A percentile compares a stretch with the other conserved stretches of the same genome.
phyloP scores from a whole-genome alignment of 37 sponge, comb jelly and placozoan species.

The Halisarca cf. caerulea region DNA sequence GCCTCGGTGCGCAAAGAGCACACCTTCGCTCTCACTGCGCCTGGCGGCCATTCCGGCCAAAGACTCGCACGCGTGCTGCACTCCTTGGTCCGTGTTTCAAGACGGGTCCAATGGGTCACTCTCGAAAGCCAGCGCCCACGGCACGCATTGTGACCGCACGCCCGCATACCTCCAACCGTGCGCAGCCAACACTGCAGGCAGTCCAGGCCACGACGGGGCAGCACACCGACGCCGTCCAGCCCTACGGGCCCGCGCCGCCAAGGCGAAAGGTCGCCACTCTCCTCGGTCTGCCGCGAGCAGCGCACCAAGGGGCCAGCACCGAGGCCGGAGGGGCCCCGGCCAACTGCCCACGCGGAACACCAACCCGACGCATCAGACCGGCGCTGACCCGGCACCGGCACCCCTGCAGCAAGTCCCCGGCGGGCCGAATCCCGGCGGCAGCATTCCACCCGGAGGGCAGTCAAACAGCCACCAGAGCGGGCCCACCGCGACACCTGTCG shows the following conservation, averaged over 20 bases:
- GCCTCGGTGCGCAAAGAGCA: slow-evolving; percentile 29
- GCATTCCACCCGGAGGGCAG: slow-evolving; percentile 16
- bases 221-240: slow-evolving; percentile 29
- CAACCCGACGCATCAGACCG: not conserved
- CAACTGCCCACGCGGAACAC: not conserved
- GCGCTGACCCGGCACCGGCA: too few species aligned
- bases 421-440: not conserved
- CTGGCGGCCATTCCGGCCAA: slow-evolving; percentile 61
- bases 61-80: slow-evolving; percentile 72
- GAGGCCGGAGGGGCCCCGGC: not conserved
- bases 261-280: too few species aligned
- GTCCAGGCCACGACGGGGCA: not conserved
- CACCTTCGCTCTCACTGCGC: slow-evolving; percentile 62
- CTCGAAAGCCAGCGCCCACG: slow-evolving; percentile 17
- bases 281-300: too few species aligned
- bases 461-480: too few species aligned
- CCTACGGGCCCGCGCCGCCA: slow-evolving; percentile 11
- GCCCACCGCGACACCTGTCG: too few species aligned
- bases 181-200: slow-evolving; percentile 28
- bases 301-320: too few species aligned
- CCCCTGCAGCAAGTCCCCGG: too few species aligned
- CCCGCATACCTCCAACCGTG: not conserved
- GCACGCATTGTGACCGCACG: slow-evolving; percentile 38
- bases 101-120: slow-evolving; percentile 67
- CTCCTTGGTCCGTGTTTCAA: slow-evolving; percentile 91